These are phyloP conservation scores for Mico argentatus DNA, from an alignment of 2,797 vertebrate species.

Conservation along the genomic window DNA sequence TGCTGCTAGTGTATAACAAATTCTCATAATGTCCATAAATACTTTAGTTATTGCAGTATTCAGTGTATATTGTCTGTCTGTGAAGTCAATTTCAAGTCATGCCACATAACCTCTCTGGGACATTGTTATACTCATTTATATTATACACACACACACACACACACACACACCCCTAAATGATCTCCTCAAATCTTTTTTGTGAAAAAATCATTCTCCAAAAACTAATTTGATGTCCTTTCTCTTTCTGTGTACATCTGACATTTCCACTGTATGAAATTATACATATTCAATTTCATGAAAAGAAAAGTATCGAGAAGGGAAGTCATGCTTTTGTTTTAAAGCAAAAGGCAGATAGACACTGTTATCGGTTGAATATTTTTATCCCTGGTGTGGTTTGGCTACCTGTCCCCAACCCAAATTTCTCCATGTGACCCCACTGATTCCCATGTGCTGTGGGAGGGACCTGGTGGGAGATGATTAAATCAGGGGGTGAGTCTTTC, in stretches of 20 bases:
- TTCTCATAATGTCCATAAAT: background rate
- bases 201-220: background rate
- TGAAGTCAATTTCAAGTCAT: background rate
- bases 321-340: background rate
- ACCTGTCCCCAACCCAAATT: background rate
- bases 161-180: background rate
- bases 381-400: background rate
- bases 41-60: background rate
- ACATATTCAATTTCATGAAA: background rate
- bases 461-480: background rate
- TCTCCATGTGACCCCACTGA: background rate
- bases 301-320: background rate
- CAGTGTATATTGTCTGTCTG: background rate
- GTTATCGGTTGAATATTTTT: background rate
- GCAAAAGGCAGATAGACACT: background rate
- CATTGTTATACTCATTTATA: background rate
- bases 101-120: background rate
- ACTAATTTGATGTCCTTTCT: background rate
- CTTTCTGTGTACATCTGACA: background rate
- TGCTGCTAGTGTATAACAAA: background rate
- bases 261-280: background rate
- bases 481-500: background rate
- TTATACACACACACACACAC: background rate
- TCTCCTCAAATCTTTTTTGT: background rate
- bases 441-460: background rate